Evolutionary conservation across 2,888 invertebrate genomes (phyloP), one percentile per base, ranked within the genome.

Genomic region (Drosophila subquinaria): DNA sequence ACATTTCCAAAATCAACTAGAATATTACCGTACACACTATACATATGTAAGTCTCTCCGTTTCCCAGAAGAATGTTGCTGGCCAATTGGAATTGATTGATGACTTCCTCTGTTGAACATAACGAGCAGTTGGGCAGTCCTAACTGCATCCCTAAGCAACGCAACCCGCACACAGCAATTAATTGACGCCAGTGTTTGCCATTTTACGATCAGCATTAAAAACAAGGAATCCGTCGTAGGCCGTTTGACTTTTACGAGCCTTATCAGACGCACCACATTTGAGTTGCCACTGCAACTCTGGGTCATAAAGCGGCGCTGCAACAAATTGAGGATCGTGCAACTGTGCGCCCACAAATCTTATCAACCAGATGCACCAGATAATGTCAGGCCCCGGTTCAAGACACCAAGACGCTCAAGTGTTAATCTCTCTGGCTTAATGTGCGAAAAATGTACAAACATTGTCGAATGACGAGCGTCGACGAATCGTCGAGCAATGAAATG

Each of bases 201-300:
- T 87, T 84, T 84, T 81, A 84, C 72, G 84, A 71, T 50, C 67
- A 53, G 13, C 74, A 82, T 66, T 74, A 84, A 87, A 84, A 69
- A 11, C 30, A 48, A 10, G 27, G 17, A 65, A 27, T 45, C 43
- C 48, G 20, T 45, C 65, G 53, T 60, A 52, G 61, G 42, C 69
- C 13, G 30, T 56, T 62, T 13, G 61, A 62, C 50, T 70, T 84
- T 84, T 69, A 84, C 71, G 84, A 81, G 61, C 17, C 63, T 56
- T 63, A 73, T 69, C 75, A 56, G 69, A 59, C 67, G 59, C 73
- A 70, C 38, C 65, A 69, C 73, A 69, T 70, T 82, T 76, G 74
- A 57, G 30, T 9, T 27, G 69, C 47, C 61, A 63, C 48, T 61
- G 40, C 42, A 33, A 42, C 35, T 23, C 35, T 11, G 11, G 45